Base-by-base conservation (phyloP, 1,140 invertebrate genomes). In the Zaprionus lachaisei region DNA sequence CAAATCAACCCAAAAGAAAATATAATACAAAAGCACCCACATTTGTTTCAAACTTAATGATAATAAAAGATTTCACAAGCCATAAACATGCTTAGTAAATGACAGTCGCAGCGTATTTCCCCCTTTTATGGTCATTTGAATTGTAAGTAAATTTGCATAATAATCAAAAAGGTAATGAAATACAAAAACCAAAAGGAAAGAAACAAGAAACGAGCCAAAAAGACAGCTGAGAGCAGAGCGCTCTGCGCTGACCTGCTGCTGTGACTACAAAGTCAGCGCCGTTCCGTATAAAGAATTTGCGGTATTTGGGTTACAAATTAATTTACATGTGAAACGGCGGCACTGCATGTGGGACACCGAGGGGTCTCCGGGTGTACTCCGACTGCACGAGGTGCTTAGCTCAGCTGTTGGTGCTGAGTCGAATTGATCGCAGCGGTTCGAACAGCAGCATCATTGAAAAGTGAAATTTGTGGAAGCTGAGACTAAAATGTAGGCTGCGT, bases 281-380 rank as follows among this genome's bases (percentile, higher is more conserved):
- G 65, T 79, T 79, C 77, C 81, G 63, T 81, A 78, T 70, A 81
- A 89, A 91, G 82, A 90, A 91, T 91, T 91, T 76, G 82, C 84
- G 89, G 89, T 86, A 91, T 91, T 91, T 91, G 90, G 89, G 89
- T 91, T 92, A 92, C 90, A 90, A 81, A 90, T 90, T 92, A 89
- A 91, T 92, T 92, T 92, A 91, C 90, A 91, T 92, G 66, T 90
- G 89, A 86, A 92, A 80, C 72, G 75, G 73, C 56, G 37, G 34
- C 63, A 55, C 65, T 34, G 55, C n/a, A 58, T 7, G n/a, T 56
- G 54, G 7, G 15, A 7, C 6, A 2, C 31, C 31, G 2, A 15
- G 24, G 15, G 54, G 14, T 11, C 31, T 11, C 31, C 31, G 31
- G 31, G 31, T 34, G 15, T 15, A 12, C 22, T 6, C 11, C 15